Percentiles rank a stretch among this genome's conserved stretches.
phyloP scores from a whole-genome alignment of 37 sponge, comb jelly and placozoan species.

The Oopsacas minuta region DNA sequence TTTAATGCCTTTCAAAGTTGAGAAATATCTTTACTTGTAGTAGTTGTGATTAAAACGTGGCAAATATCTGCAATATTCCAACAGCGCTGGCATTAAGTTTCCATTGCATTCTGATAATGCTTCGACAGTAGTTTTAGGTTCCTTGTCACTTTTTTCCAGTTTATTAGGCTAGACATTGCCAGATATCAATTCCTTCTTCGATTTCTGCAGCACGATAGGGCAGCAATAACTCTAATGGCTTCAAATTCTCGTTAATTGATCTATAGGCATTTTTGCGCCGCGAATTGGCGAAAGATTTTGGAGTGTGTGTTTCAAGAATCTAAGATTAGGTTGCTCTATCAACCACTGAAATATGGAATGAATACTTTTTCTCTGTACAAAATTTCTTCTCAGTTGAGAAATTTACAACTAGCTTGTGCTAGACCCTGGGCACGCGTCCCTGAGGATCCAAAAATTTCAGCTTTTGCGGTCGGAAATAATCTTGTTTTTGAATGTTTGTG shows the following conservation, averaged over 20 bases:
- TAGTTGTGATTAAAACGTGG: constrained; percentile 16
- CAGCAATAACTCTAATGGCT: constrained; percentile 18
- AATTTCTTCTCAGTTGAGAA: constrained; percentile 17
- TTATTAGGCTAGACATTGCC: neutral
- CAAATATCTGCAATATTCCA: constrained; percentile 13
- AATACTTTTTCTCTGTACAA: constrained; percentile 16
- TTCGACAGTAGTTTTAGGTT: constrained; percentile 8
- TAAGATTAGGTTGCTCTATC: constrained; percentile 16
- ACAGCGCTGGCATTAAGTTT: constrained; percentile 15
- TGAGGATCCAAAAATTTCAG: constrained; percentile 16
- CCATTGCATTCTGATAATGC: neutral
- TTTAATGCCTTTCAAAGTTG: neutral
- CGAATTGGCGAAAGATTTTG: constrained; percentile 1
- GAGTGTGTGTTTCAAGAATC: constrained; percentile 5
- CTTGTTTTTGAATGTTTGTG: too few species aligned
- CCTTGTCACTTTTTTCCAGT: constrained; percentile 12
- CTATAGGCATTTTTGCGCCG: constrained; percentile 11
- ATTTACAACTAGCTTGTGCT: constrained; percentile 8
- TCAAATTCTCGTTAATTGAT: constrained; percentile 14
- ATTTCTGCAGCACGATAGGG: constrained; percentile 18
- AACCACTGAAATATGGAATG: constrained; percentile 14
- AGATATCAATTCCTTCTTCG: constrained; percentile 14
- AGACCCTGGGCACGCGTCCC: neutral
- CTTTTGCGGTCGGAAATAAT: too few species aligned
- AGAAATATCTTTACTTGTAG: neutral